Conservation (phyloP, 2,888 invertebrate species). For the Tenthredo mesomela region DNA sequence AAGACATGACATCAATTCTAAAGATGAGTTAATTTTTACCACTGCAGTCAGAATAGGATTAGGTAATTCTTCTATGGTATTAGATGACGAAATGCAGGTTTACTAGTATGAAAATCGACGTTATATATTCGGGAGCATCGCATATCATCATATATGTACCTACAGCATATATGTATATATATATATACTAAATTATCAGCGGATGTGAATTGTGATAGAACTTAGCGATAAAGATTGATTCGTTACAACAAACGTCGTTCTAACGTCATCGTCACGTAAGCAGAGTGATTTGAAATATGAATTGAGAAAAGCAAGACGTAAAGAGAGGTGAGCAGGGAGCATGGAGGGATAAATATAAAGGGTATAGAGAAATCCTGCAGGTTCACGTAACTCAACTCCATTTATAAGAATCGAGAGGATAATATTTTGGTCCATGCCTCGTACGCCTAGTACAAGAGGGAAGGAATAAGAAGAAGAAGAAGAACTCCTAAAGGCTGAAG, state of each 20-base stretch:
- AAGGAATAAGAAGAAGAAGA: too few species aligned
- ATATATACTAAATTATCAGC: not conserved
- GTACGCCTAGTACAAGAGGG: too few species aligned
- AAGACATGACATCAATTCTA: not conserved
- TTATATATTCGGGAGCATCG: not conserved
- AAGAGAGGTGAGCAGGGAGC: not conserved
- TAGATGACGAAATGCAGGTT: not conserved
- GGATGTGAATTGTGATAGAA: not conserved
- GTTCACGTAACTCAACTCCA: constrained; percentile 30
- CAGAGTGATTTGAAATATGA: constrained; percentile 2
- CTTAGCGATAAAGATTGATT: not conserved
- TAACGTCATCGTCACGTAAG: constrained; percentile 34
- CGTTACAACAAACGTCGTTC: constrained; percentile 16
- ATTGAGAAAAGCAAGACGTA: not conserved
- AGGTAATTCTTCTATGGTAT: not conserved
- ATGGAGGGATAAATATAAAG: constrained; percentile 7
- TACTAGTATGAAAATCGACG: not conserved
- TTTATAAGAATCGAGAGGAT: too few species aligned
- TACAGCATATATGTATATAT: too few species aligned
- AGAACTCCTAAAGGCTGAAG: constrained; percentile 29
- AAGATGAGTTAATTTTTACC: not conserved
- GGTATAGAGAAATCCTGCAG: not conserved
- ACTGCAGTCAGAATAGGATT: too few species aligned
- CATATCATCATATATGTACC: too few species aligned
- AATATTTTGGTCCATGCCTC: too few species aligned